Conservation (phyloP, 1,140 invertebrate species). For the Drosophila takahashii region DNA sequence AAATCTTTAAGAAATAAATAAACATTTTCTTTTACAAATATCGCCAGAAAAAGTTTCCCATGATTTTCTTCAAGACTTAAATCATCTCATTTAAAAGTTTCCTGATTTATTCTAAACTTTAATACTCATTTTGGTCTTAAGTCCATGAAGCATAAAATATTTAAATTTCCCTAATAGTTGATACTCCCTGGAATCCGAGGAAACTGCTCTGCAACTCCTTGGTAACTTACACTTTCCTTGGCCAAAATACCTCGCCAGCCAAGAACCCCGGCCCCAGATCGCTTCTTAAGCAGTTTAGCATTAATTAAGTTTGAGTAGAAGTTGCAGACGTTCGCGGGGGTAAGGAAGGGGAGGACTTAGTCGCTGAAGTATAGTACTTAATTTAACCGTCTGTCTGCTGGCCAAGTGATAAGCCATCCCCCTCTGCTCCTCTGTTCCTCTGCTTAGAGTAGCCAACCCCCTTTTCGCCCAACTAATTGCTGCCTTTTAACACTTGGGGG, state of each 20-base stretch:
- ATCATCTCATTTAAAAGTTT: not conserved
- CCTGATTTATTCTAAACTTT: not conserved
- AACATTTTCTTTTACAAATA: no score
- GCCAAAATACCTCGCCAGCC: not conserved
- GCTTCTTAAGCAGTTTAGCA: constrained; percentile 77
- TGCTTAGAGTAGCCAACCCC: constrained; percentile 1
- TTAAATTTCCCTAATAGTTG: not conserved
- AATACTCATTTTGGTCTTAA: not conserved
- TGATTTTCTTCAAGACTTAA: not conserved
- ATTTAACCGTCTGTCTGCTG: constrained; percentile 72
- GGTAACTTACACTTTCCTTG: constrained; percentile 34
- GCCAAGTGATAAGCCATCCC: constrained; percentile 64
- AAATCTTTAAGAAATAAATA: no score
- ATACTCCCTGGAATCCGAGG: not conserved
- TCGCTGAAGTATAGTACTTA: constrained; percentile 55
- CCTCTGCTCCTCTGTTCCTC: not conserved
- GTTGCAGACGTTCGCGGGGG: constrained; percentile 40
- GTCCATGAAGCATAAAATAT: not conserved
- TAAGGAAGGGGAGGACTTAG: constrained; percentile 14
- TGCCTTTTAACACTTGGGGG: constrained; percentile 71
- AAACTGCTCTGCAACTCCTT: constrained; percentile 1
- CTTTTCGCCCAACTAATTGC: constrained; percentile 62
- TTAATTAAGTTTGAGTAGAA: constrained; percentile 77
- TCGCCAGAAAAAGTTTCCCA: no score
- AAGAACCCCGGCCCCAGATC: constrained; percentile 23